Percentiles rank a stretch among this genome's conserved stretches.
These are phyloP conservation scores for Limonius californicus DNA, from an alignment of 1,140 invertebrate species.

Conservation along the genomic window DNA sequence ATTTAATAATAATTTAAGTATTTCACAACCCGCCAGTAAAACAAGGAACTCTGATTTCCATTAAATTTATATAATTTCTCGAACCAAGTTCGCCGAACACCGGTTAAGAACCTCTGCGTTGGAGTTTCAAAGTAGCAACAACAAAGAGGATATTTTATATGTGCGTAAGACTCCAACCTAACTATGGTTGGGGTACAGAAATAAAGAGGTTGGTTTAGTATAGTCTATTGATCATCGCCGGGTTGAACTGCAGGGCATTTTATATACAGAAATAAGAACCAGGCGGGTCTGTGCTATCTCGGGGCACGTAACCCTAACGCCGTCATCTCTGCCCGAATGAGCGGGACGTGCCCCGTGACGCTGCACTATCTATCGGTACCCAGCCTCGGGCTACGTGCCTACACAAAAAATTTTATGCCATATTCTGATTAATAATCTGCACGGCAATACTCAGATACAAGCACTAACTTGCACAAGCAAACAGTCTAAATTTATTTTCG, in stretches of 20 bases:
- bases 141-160: no score
- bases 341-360: slow-evolving; percentile 2
- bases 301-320: slow-evolving; percentile 7
- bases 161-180: no score
- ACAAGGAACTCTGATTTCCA: no score
- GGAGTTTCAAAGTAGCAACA: no score
- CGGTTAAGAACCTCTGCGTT: no score
- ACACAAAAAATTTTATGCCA: slow-evolving; percentile 7
- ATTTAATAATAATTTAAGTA: no score
- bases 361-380: slow-evolving; percentile 9
- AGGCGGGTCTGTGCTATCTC: slow-evolving; percentile 7
- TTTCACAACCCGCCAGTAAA: no score
- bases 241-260: slow-evolving; percentile 7
- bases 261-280: slow-evolving; percentile 14
- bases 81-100: no score
- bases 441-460: not conserved
- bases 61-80: no score
- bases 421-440: slow-evolving; percentile 10
- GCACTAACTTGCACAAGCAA: not conserved
- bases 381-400: slow-evolving; percentile 2
- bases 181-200: not conserved
- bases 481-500: no score
- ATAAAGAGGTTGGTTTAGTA: not conserved
- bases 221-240: slow-evolving; percentile 4
- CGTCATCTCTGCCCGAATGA: slow-evolving; percentile 10